A percentile compares a stretch with the other conserved stretches of the same genome.
Evolutionary conservation across 1,140 invertebrate genomes (phyloP).

Genomic region (Stegodyphus dumicola): DNA sequence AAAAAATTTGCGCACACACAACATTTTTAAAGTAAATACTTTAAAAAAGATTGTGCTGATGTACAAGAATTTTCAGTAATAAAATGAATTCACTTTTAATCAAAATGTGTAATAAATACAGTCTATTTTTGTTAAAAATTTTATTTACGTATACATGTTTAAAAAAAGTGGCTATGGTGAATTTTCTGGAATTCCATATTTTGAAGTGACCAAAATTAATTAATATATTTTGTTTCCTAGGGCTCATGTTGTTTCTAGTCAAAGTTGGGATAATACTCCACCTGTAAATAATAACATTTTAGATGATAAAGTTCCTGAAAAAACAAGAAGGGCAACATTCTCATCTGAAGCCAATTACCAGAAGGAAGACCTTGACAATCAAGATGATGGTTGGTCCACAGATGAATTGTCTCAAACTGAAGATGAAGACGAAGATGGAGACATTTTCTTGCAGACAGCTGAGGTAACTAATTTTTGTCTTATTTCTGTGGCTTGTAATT

Average conservation of each 20-base stretch:
- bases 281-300: slow-evolving; percentile 47
- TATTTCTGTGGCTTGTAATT: background rate
- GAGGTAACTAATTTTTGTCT: slow-evolving; percentile 62
- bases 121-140: no score
- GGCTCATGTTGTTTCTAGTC: slow-evolving; percentile 57
- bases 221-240: background rate
- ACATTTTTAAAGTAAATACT: no score
- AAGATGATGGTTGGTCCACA: slow-evolving; percentile 70
- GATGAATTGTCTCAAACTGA: slow-evolving; percentile 67
- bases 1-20: no score
- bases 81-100: no score
- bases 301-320: slow-evolving; percentile 70
- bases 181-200: no score
- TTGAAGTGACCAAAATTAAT: no score
- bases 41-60: no score
- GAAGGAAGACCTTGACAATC: slow-evolving; percentile 64
- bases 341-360: slow-evolving; percentile 71
- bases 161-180: no score
- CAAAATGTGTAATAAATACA: no score
- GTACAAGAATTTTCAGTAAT: no score
- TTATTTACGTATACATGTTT: no score
- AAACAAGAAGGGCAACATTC: slow-evolving; percentile 80
- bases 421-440: slow-evolving; percentile 68
- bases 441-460: slow-evolving; percentile 65
- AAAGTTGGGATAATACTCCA: slow-evolving; percentile 52